Evolutionary conservation across 2,888 invertebrate species (phyloP), one percentile per base, ranked within the genome.

Genomic region (Cerastis rubricosa): DNA sequence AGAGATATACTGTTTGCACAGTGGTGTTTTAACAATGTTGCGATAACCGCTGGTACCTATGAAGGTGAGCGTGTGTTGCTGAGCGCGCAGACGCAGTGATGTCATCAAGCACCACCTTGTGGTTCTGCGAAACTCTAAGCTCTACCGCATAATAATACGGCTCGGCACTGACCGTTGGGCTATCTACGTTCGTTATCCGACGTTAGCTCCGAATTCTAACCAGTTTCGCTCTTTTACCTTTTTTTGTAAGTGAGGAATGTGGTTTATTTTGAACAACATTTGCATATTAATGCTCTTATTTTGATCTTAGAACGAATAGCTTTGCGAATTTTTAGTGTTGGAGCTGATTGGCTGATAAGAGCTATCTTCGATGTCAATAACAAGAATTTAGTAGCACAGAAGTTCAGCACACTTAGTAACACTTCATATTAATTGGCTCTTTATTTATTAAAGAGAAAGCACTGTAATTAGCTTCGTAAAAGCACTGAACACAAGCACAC

Each of bases 51-150:
- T 71, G 83, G 77, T 81, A 85, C 82, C 78, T 89, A 85, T 87
- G 94, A 94, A 95, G 94, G 94, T 94, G 93, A 95, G 91, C 93
- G 91, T 90, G 94, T 92, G 90, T 86, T 89, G 81, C 85, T 88
- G 89, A 85, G 84, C 90, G 89, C 77, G 61, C 80, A 90, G 87
- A 89, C 85, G 89, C 88, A 89, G 91, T 96, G 96, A 96, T 94
- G 95, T 95, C 96, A 96, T 95, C 94, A 84, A 83, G 74, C 91
- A 92, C 91, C 89, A 93, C 93, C 94, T 94, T 91, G 89, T 89
- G 43, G 64, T 96, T 96, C 95, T 93, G 93, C 94, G 96, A 96
- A 96, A 76, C 81, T 92, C 93, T 93, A 91, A 94, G 91, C 92
- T 91, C 92, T 88, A 88, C 91, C 90, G 88, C 91, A 93, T 95